Evolutionary conservation across 2,797 vertebrate species (phyloP).

Genomic region (Leptodactylus fallax): DNA sequence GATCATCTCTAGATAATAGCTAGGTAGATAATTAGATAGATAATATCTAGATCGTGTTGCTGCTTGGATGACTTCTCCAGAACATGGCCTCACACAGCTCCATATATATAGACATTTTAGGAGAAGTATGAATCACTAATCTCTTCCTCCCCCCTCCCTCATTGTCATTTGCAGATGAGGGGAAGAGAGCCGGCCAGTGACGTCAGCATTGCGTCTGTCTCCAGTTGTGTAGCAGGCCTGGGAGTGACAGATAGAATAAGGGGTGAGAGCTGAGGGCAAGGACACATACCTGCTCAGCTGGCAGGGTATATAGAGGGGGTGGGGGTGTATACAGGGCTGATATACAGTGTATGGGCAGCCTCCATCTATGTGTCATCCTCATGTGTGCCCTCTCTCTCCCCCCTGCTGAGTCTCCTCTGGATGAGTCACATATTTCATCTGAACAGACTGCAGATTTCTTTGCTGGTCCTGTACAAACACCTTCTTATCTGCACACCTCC

Average conservation of each 20-base stretch:
- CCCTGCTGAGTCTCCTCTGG: constrained; percentile 8
- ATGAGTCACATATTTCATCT: constrained; percentile 54
- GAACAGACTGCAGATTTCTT: neutral
- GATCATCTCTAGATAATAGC: neutral
- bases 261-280: constrained; percentile 36
- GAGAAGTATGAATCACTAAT: constrained; percentile 47
- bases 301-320: neutral
- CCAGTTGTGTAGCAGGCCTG: constrained; percentile 45
- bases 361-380: neutral
- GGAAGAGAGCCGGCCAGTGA: constrained; percentile 27
- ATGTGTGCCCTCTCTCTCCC: neutral
- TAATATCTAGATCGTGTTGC: neutral
- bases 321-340: no score
- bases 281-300: constrained; percentile 14
- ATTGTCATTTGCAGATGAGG: constrained; percentile 42
- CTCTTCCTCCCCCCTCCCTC: constrained; percentile 30
- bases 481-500: neutral
- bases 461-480: constrained; percentile 33
- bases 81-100: neutral
- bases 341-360: neutral
- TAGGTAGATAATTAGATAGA: constrained; percentile 19
- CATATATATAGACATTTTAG: constrained; percentile 28
- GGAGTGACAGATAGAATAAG: constrained; percentile 54
- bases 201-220: constrained; percentile 51
- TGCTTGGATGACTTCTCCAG: neutral